Base-by-base conservation (phyloP, 1,140 invertebrate species). In the Trichonephila inaurata region DNA sequence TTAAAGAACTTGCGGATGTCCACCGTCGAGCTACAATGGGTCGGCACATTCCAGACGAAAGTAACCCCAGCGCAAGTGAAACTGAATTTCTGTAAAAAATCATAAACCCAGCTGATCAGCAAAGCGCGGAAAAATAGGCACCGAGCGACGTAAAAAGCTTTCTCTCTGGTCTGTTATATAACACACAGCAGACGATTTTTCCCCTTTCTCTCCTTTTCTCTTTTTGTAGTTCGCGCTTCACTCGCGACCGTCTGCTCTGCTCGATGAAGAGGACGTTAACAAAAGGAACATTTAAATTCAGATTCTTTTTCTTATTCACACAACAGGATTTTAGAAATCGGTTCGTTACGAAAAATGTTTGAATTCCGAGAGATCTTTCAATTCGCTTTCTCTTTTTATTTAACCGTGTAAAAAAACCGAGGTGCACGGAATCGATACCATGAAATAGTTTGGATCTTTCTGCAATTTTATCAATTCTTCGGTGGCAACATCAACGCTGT, bases 251-350 rank as follows among this genome's bases (percentile, higher is more conserved):
- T 89, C 28, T 77, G 66, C 88, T 89, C 28, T 77, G 66, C 88
- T 33, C 64, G 85, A 40, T 40, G 61, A 87, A 64, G 61, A 44
- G 44, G 28, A 61, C 7, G 44, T 91, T 89, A 28, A 91, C 89
- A 91, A 91, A 91, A 82, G 28, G 89, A 82, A 91, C 82, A 91
- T 91, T 91, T 91, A 91, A 81, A 91, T 91, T 81, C 89, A 40
- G 77, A 89, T 89, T 85, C n/a, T 85, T 85, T 24, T 60, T 85
- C 58, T 85, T 60, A 51, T 61, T 24, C 58, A 40, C 18, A n/a
- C 28, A 89, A 58, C 33, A 58, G 66, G 62, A 89, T 69, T 72
- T 89, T 72, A 88, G 61, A 64, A 64, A 88, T 85, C 83, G 51
- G 44, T 85, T 85, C 58, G 44, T 58, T 16, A 58, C 51, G 58